Conservation (phyloP, 2,113 vertebrate species). For the Austrofundulus limnaeus region DNA sequence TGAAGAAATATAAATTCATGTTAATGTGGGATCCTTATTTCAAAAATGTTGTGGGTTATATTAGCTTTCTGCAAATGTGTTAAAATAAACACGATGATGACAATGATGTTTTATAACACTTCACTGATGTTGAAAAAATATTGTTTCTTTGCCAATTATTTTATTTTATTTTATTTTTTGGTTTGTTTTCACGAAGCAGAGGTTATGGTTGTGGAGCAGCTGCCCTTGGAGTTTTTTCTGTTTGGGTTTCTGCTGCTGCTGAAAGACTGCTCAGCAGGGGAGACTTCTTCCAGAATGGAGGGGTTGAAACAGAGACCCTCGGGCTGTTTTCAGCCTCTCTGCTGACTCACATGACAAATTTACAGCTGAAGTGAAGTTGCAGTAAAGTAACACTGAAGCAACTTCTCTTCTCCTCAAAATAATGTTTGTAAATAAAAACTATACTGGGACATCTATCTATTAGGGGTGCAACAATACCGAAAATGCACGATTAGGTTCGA, state of each 20-base stretch:
- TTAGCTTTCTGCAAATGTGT: slow-evolving; percentile 44
- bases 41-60: slow-evolving; percentile 37
- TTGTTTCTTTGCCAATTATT: slow-evolving; percentile 14
- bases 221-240: slow-evolving; percentile 22
- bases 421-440: slow-evolving; percentile 23
- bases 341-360: slow-evolving; percentile 13
- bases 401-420: background rate
- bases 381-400: background rate
- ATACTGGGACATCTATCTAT: slow-evolving; percentile 4
- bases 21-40: slow-evolving; percentile 38
- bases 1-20: slow-evolving; percentile 20
- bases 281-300: slow-evolving; percentile 9
- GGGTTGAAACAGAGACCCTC: slow-evolving; percentile 4
- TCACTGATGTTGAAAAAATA: slow-evolving; percentile 49
- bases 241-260: slow-evolving; percentile 20
- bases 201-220: slow-evolving; percentile 15
- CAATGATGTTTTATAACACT: slow-evolving; percentile 23
- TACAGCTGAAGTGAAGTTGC: slow-evolving; percentile 9
- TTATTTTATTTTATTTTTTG: no score
- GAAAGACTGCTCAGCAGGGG: slow-evolving; percentile 13
- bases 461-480: no score
- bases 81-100: no score
- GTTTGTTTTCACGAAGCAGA: background rate
- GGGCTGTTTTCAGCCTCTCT: slow-evolving; percentile 17
- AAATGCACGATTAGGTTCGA: no score